Evolutionary conservation across 2,113 vertebrate genomes (phyloP), one percentile per base, ranked within the genome.

Genomic region (Rhodinocichla rosea): DNA sequence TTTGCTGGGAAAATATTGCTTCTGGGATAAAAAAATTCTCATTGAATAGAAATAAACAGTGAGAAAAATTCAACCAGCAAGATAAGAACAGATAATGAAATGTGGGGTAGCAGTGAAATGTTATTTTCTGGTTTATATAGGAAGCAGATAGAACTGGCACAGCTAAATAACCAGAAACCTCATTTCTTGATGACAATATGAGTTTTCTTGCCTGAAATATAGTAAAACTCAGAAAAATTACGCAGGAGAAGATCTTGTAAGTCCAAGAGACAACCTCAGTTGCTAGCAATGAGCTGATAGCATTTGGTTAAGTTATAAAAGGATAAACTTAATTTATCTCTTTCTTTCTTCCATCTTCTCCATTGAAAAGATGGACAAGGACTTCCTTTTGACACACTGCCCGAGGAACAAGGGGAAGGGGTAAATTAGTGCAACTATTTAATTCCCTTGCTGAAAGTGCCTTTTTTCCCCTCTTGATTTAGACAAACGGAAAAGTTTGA

Each of bases 401-500:
- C 70, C 59, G 65, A 83, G 39, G 87, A 89, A 40, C 78, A 71
- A 0, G 0, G 21, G 11, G 33, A 71, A 88, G 27, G 53, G 30
- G 55, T 45, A 81, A 96, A 86, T 90, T 63, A 90, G 55, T 63
- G 60, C 63, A 95, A 19, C 67, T 80, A 50, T 81, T 89, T 81
- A 77, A 78, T 74, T 92, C 56, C 30, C 33, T 59, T 39, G 39
- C 39, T 89, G 68, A 60, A 95, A 90, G 64, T 92, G 47, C 24
- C 19, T 60, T 94, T 91, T 78, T 45, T 5, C 0, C 1, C 1
- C 40, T 92, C 82, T 82, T 57, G n/a, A 27, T 87, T 96, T 42
- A 82, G 80, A 53, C 59, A 71, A 94, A 81, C 7, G n/a, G 77
- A 92, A 87, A 91, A 91, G 81, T 82, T 96, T 81, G 91, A 85